Evolutionary conservation across 2,797 vertebrate species (phyloP).

Genomic region (Cheirogaleus major): DNA sequence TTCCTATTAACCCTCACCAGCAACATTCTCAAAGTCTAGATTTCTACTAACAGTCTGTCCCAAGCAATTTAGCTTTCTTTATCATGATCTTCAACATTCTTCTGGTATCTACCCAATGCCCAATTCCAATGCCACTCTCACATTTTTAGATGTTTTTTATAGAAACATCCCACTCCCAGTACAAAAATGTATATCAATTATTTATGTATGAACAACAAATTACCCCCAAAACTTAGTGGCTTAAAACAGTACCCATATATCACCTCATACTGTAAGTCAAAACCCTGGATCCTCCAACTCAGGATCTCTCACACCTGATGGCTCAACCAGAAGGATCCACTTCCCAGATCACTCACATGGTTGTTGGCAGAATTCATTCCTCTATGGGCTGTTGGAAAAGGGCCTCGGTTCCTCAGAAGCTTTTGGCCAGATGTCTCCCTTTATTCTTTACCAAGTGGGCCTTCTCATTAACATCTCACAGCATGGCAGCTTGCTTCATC

Average conservation of each 20-base stretch:
- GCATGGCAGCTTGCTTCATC: not conserved
- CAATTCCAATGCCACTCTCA: not conserved
- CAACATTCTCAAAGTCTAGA: not conserved
- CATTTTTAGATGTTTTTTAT: not conserved
- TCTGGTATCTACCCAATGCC: not conserved
- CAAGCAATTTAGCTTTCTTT: not conserved
- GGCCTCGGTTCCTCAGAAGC: not conserved
- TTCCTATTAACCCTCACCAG: not conserved
- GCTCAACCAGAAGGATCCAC: not conserved
- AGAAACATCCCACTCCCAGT: not conserved
- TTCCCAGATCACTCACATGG: not conserved
- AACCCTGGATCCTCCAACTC: not conserved
- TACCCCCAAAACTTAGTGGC: not conserved
- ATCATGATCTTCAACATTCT: not conserved
- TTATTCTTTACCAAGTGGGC: not conserved
- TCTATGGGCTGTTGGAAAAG: not conserved
- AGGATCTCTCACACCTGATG: not conserved
- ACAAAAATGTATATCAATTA: not conserved
- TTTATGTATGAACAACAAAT: not conserved
- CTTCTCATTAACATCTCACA: not conserved
- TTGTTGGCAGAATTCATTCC: not conserved
- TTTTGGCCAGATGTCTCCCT: not conserved
- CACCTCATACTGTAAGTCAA: no score
- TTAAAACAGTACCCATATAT: not conserved
- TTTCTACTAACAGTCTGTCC: not conserved